Conservation (phyloP, 2,888 invertebrate genomes). For the Atherix ibis region DNA sequence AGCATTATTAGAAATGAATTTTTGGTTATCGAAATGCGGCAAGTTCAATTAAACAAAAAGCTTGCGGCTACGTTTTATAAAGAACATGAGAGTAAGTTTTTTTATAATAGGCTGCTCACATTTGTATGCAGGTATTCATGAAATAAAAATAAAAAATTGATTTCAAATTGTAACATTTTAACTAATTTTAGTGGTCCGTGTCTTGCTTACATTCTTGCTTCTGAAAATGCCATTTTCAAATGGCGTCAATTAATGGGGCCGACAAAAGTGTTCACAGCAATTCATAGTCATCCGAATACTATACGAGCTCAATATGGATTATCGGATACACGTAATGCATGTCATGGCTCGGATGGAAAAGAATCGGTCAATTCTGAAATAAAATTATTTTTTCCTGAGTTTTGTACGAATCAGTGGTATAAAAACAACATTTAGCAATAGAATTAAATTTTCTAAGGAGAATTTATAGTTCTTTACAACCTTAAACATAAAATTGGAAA, state of each 20-base stretch:
- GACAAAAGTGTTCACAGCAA: slow-evolving; percentile 70
- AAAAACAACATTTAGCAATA: background rate
- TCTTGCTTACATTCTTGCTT: slow-evolving; percentile 61
- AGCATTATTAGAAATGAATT: background rate
- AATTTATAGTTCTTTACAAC: too few species aligned
- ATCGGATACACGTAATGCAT: slow-evolving; percentile 81
- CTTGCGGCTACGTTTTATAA: slow-evolving; percentile 61
- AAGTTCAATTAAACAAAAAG: background rate
- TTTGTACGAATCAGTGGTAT: slow-evolving; percentile 25
- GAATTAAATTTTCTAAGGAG: background rate
- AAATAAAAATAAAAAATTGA: background rate
- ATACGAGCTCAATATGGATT: slow-evolving; percentile 75
- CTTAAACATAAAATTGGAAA: too few species aligned
- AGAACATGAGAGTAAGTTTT: slow-evolving; percentile 71
- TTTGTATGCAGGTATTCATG: slow-evolving; percentile 59
- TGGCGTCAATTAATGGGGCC: slow-evolving; percentile 84
- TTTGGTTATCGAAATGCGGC: background rate
- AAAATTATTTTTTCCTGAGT: slow-evolving; percentile 70
- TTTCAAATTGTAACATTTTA: too few species aligned
- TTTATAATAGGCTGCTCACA: slow-evolving; percentile 62
- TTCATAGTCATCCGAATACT: slow-evolving; percentile 58
- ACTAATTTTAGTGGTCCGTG: slow-evolving; percentile 69
- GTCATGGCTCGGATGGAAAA: slow-evolving; percentile 75
- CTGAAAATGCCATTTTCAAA: slow-evolving; percentile 53
- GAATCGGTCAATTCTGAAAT: slow-evolving; percentile 65